A percentile compares a stretch with the other conserved stretches of the same genome.
Evolutionary conservation across 1,140 invertebrate genomes (phyloP).

Genomic region (Penaeus vannamei): DNA sequence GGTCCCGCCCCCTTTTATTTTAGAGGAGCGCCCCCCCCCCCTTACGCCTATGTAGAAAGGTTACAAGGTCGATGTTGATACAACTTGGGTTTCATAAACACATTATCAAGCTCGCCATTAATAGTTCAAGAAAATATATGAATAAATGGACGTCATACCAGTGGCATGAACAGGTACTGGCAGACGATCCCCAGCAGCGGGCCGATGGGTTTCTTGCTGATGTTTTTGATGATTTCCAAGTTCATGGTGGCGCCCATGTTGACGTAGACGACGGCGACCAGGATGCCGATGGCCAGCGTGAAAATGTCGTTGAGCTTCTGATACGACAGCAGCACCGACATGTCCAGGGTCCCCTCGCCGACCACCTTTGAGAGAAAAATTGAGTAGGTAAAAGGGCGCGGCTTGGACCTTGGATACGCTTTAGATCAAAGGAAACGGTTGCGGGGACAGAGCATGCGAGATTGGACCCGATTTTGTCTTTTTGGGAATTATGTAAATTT

Average conservation of each 20-base stretch:
- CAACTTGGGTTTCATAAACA: too few species aligned
- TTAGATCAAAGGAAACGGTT: too few species aligned
- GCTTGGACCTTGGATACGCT: too few species aligned
- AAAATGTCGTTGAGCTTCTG: constrained; percentile 43
- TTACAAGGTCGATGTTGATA: too few species aligned
- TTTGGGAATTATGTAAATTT: too few species aligned
- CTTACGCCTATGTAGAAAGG: too few species aligned
- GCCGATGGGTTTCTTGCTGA: constrained; percentile 71
- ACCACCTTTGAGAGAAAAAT: not conserved
- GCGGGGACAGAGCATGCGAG: too few species aligned
- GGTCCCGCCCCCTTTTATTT: too few species aligned
- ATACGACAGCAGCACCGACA: constrained; percentile 48
- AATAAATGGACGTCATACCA: constrained; percentile 69
- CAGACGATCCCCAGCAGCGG: constrained; percentile 71
- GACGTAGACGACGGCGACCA: constrained; percentile 71
- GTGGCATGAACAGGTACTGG: constrained; percentile 73
- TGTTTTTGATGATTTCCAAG: constrained; percentile 70
- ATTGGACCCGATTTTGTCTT: too few species aligned
- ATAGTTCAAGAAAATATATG: not conserved
- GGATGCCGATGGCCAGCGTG: constrained; percentile 42
- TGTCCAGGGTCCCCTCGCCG: not conserved
- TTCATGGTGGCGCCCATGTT: constrained; percentile 72
- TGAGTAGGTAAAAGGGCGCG: too few species aligned
- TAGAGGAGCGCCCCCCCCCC: too few species aligned
- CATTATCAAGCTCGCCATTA: too few species aligned